Base-by-base conservation (phyloP, 2,888 invertebrate genomes). In the Unio pictorum region DNA sequence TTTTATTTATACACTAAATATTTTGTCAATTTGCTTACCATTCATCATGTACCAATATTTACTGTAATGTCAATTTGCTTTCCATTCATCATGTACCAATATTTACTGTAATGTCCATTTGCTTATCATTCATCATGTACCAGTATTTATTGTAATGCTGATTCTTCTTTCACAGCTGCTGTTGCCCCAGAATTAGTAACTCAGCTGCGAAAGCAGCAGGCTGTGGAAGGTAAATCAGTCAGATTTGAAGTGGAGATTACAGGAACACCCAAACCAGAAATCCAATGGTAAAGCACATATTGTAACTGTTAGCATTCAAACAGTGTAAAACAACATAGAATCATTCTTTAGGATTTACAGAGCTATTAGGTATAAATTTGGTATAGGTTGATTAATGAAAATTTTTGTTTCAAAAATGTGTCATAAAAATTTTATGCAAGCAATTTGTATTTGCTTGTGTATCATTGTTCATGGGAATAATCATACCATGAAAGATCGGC, bases 141-240 rank as follows among this genome's bases (percentile, higher is more conserved):
- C 15, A 26, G 26, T 56, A 30, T 64, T 30, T 64, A 45, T 11
- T 45, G 2, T 30, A 61, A 61, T 30, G n/a, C 4, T 64, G 45
- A 45, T 45, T 45, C 20, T 57, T 45, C 65, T 58, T 57, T 76
- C 76, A 17, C 75, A 93, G 96, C 96, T 70, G 95, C 97, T 7
- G 94, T 94, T 59, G 94, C 97, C 71, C 99, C 99, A 68, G 94
- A 96, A 89, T 95, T 99, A 84, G 92, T 96, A 61, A 94, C 94
- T 87, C 95, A 95, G 7, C 91, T 99, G 84, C 93, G 93, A 89
- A 95, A 95, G 88, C 94, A 95, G 26, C 95, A 95, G 91, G 97
- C 96, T 86, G 94, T 95, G 75, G 97, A 98, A 91, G 96, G 98
- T 91, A 97, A 96, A 91, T 96, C 96, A 88, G 98, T 97, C 56